A percentile compares a stretch with the other conserved stretches of the same genome.
Evolutionary conservation across 2,113 vertebrate genomes (phyloP).

Genomic region (Anthoscopus minutus): DNA sequence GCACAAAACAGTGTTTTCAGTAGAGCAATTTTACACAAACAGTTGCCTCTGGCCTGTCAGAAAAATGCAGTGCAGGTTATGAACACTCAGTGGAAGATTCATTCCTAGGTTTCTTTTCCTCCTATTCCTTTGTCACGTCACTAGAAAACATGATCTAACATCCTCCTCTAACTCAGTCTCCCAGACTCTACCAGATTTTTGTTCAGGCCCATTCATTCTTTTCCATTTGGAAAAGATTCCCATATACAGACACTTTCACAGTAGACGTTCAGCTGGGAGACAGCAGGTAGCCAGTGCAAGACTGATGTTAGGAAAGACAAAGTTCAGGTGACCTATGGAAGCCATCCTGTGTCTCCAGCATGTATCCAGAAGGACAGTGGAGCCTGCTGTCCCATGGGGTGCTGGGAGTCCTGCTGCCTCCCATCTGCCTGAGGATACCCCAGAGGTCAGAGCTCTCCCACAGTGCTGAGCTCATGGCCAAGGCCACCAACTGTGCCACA

Average conservation of each 20-base stretch:
- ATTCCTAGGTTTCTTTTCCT: not conserved
- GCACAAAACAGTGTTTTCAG: not conserved
- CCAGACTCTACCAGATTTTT: not conserved
- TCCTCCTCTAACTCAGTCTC: not conserved
- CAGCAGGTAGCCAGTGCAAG: not conserved
- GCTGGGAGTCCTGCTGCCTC: not conserved
- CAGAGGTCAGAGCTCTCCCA: not conserved
- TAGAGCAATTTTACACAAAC: not conserved
- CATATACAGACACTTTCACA: not conserved
- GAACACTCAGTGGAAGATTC: not conserved
- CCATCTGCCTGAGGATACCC: rapidly evolving
- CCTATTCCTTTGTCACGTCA: not conserved
- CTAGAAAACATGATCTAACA: not conserved
- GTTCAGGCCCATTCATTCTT: not conserved
- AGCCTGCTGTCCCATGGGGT: not conserved
- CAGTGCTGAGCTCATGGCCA: not conserved
- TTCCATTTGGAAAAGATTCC: not conserved
- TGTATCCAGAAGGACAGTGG: not conserved
- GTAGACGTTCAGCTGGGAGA: not conserved
- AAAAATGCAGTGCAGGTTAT: not conserved
- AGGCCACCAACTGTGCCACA: not conserved
- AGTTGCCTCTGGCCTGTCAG: not conserved
- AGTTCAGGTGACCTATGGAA: not conserved
- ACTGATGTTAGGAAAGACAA: not conserved
- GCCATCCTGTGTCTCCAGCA: not conserved